Evolutionary conservation across 2,113 vertebrate species (phyloP), one percentile per base, ranked within the genome.

Genomic region (Eonycteris spelaea): DNA sequence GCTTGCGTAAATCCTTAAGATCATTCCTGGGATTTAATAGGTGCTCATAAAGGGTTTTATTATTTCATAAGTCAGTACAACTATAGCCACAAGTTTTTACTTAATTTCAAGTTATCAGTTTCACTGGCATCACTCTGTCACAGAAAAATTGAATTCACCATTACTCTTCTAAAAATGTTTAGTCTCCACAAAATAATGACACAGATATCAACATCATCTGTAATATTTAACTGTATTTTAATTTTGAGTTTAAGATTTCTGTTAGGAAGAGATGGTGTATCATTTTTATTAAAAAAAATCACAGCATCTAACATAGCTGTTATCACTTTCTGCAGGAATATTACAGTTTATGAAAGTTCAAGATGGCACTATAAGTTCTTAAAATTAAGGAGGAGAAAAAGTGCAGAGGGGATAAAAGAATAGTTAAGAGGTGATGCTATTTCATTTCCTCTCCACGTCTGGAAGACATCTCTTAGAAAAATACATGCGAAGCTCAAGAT

Each of bases 181-280:
- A 51, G 57, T 79, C 93, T 93, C 83, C 93, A 97, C 93, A 95
- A 96, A 97, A 59, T 40, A 95, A 80, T 95, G 80, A 68, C 74
- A 93, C 10, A 51, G 51, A 33, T 90, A 95, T 97, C 95, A 95
- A 59, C 78, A 93, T 91, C 73, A 91, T 93, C 96, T 93, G 35
- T 40, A 96, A 97, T 75, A 91, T 67, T 96, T 96, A 96, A 96
- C 91, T 91, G n/a, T 74, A 86, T 97, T 95, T 97, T 96, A 97
- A 97, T 95, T 96, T 96, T 19, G 59, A 28, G 19, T 78, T 94
- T 91, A 93, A 95, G 55, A 96, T 95, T 90, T 95, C 85, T 96
- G 80, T 91, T 93, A 95, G 40, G 67, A 16, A 95, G 67, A 96
- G 88, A 96, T 94, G 43, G 61, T 86, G 70, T 95, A 94, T 96